Evolutionary conservation across 2,888 invertebrate species (phyloP).

Genomic region (Dastarcus helophoroides): DNA sequence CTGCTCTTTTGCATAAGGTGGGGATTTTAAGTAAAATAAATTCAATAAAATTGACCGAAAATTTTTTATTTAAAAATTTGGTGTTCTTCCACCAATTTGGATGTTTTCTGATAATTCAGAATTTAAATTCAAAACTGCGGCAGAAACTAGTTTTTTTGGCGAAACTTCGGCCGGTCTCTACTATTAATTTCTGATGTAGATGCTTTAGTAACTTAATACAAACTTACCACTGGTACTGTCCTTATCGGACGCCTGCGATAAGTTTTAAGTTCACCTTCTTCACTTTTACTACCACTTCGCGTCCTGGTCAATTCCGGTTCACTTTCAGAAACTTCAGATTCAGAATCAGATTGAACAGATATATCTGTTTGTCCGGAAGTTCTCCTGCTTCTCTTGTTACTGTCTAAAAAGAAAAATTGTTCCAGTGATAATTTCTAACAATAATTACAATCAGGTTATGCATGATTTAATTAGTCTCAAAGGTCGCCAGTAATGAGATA

Average conservation of each 20-base stretch:
- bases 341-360: conserved; percentile 46
- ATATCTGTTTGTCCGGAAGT: conserved; percentile 48
- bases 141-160: too few relatives aligned
- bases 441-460: not conserved
- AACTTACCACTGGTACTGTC: not conserved
- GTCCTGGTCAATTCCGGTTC: conserved; percentile 28
- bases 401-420: conserved; percentile 9
- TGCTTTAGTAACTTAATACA: too few relatives aligned
- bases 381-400: conserved; percentile 38
- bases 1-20: too few relatives aligned
- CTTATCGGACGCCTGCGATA: conserved; percentile 16
- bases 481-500: too few relatives aligned
- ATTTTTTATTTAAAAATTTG: too few relatives aligned
- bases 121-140: too few relatives aligned
- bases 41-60: too few relatives aligned
- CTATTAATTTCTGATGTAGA: too few relatives aligned
- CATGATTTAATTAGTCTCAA: too few relatives aligned
- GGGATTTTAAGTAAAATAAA: too few relatives aligned
- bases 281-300: conserved; percentile 28
- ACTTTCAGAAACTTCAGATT: conserved; percentile 39
- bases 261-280: conserved; percentile 26
- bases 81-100: too few relatives aligned
- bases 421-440: not conserved
- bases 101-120: too few relatives aligned
- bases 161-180: conserved; percentile 1